Evolutionary conservation across 2,888 invertebrate genomes (phyloP).

Genomic region (Gryllus longicercus): DNA sequence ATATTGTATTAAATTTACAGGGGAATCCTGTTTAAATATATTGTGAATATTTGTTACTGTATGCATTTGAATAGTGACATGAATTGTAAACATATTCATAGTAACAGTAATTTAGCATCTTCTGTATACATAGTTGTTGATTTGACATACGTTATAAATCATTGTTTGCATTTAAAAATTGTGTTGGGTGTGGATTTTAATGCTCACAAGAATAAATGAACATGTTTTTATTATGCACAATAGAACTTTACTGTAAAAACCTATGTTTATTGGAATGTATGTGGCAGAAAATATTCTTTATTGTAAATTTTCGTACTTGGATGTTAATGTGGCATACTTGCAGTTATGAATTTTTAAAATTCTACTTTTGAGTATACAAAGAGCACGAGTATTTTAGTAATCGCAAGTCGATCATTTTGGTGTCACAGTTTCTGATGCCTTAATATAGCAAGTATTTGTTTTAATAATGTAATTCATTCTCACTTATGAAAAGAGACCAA

Average conservation of each 20-base stretch:
- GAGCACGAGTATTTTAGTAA: background rate
- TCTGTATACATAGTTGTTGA: conserved; percentile 17
- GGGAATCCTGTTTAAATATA: background rate
- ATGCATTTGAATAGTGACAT: conserved; percentile 1
- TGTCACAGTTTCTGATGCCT: background rate
- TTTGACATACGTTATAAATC: background rate
- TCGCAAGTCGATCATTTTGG: background rate
- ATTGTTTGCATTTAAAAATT: conserved; percentile 17
- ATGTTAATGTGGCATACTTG: conserved; percentile 4
- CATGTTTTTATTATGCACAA: conserved; percentile 9
- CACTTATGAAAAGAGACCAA: background rate
- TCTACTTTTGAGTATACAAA: background rate
- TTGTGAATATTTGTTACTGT: conserved; percentile 17
- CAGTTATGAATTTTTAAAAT: background rate
- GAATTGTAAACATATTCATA: background rate
- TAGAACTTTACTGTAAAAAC: background rate
- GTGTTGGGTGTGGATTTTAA: conserved; percentile 11
- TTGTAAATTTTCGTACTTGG: background rate
- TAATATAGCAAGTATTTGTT: background rate
- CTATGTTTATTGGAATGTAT: background rate
- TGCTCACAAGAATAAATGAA: conserved; percentile 17
- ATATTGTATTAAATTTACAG: background rate
- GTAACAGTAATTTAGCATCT: background rate
- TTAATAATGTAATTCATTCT: background rate
- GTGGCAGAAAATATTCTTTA: background rate